Percentiles rank a stretch among this genome's conserved stretches.
Evolutionary conservation across 2,797 vertebrate genomes (phyloP).

Genomic region (Hylomyscus alleni): DNA sequence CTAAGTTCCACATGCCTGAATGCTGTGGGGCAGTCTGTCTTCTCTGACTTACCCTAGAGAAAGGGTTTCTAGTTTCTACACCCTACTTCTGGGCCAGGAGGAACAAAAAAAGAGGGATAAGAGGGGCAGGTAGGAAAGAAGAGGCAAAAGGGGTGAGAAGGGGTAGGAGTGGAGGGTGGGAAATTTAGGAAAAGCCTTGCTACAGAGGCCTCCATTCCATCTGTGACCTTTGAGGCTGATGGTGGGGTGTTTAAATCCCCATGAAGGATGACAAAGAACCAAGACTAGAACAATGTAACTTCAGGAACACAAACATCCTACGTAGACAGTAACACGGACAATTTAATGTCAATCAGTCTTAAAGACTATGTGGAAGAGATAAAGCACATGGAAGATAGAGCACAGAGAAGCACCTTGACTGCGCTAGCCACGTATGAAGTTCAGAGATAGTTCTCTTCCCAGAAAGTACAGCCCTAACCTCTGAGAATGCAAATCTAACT

Average conservation of each 20-base stretch:
- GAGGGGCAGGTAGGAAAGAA: background rate
- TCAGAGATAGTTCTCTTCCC: background rate
- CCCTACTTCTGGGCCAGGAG: no score
- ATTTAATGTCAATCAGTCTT: background rate
- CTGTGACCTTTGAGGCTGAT: background rate
- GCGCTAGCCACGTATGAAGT: background rate
- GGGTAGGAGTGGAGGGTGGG: no score
- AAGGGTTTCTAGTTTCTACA: background rate
- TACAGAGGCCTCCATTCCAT: background rate
- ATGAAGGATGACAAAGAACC: rapidly evolving
- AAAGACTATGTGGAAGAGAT: background rate
- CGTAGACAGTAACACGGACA: background rate
- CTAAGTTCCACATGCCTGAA: background rate
- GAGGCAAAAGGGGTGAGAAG: background rate
- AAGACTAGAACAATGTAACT: rapidly evolving
- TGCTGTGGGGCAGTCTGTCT: background rate
- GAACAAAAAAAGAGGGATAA: background rate
- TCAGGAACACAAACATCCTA: background rate
- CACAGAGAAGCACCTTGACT: background rate
- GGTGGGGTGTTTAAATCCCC: rapidly evolving
- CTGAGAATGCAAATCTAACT: background rate
- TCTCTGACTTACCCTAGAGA: no score
- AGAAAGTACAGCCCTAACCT: background rate
- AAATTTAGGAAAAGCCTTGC: background rate
- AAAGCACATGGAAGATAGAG: background rate